Base-by-base conservation (phyloP, 2,797 vertebrate genomes). In the Tragopan temminckii region DNA sequence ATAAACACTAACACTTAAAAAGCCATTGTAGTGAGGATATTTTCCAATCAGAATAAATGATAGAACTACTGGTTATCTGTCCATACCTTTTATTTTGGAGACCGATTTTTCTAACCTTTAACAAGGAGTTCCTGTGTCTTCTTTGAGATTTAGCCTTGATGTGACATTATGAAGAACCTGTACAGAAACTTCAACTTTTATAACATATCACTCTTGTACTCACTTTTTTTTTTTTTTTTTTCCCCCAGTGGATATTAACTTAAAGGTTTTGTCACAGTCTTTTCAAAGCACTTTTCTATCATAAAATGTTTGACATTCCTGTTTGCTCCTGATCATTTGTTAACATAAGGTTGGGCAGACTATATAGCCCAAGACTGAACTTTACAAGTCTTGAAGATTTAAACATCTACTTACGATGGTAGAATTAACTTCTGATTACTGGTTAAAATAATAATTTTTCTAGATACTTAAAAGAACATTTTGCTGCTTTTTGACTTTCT, bases 341-440 rank as follows among this genome's bases (percentile, higher is more conserved):
- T 94, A 90, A 70, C 79, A 78, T 90, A 90, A 88, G 45, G 58
- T 80, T 71, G 89, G 88, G 40, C 71, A 91, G 36, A 13, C 52
- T 81, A 27, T 42, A n/a, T 48, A 57, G 52, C n/a, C n/a, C 1
- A 1, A 74, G 42, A 45, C 53, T 93, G 58, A 96, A 68, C 75
- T 87, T 87, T 53, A 35, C 27, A n/a, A 6, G 48, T 87, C 29
- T 43, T 77, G n/a, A 93, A 58, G 48, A 57, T 78, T 80, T 90
- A 66, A 90, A 81, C 11, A 8, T 45, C 18, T 33, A 86, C 88
- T 70, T 68, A 29, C 58, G 36, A 53, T 8, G 3, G 20, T 84
- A 57, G 61, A 94, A 86, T 85, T 94, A 3, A 71, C 16, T 88
- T 94, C 18, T 85, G 29, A 91, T 91, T 90, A 29, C n/a, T 87